Conservation (phyloP, 1,140 invertebrate genomes). For the Apis mellifera region DNA sequence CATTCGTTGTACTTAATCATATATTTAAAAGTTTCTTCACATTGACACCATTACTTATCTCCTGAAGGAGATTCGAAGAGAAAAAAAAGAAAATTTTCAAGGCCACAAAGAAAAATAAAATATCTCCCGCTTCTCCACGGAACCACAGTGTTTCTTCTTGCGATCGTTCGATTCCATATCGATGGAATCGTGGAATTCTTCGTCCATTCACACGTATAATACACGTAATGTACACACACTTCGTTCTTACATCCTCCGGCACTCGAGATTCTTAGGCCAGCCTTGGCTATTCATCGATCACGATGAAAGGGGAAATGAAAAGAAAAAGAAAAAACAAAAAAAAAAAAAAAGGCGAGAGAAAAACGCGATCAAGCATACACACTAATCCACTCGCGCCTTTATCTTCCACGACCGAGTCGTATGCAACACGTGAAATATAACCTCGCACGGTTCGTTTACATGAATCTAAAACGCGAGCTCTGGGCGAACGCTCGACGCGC, state of each 20-base stretch:
- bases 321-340: neutral
- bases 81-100: neutral
- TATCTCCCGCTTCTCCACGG: neutral
- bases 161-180: neutral
- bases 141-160: slow-evolving; percentile 23
- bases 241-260: neutral
- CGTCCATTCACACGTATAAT: slow-evolving; percentile 28
- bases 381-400: neutral
- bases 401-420: neutral
- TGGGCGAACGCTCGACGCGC: slow-evolving; percentile 24
- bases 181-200: slow-evolving; percentile 12
- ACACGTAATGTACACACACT: slow-evolving; percentile 9
- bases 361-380: slow-evolving; percentile 17
- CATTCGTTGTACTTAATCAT: too few species aligned
- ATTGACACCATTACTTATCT: too few species aligned
- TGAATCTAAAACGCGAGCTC: slow-evolving; percentile 29
- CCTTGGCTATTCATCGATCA: slow-evolving; percentile 8
- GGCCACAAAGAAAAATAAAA: too few species aligned
- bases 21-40: too few species aligned
- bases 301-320: neutral
- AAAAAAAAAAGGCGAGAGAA: neutral
- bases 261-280: slow-evolving; percentile 24
- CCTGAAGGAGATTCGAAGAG: neutral
- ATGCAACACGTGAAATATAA: neutral
- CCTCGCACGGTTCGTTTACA: slow-evolving; percentile 31